Base-by-base conservation (phyloP, 2,113 vertebrate species). In the Perca flavescens region DNA sequence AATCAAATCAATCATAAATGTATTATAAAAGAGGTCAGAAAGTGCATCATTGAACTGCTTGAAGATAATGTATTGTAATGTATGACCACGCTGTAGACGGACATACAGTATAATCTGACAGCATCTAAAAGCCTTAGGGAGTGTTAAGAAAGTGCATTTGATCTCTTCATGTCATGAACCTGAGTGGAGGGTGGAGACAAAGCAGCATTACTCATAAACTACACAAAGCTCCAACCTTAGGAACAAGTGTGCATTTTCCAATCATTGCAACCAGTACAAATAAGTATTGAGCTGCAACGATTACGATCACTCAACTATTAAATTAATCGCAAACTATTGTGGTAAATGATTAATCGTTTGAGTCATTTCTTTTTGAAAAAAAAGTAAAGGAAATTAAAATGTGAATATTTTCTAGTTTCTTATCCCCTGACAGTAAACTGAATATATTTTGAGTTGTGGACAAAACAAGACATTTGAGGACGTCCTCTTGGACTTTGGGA, bases 151-250 rank as follows among this genome's bases (percentile, higher is more conserved):
- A 19, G 67, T 16, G 25, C n/a, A 28, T 25, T 58, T 67, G 31
- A 17, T 57, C 40, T 14, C 40, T 77, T 16, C 3, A 86, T 19
- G 6, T 34, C 8, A 14, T 62, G 86, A 77, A 87, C 84, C 84
- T 89, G 74, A 70, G 57, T n/a, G 36, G 60, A 77, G 78, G 61
- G 65, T 14, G 66, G 76, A 80, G 72, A 61, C 21, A 16, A 60
- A 63, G 25, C 28, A 50, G 40, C 6, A 12, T 50, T 54, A 25
- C 40, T 22, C 36, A n/a, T 43, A 9, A 54, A 52, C 66, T 36
- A 11, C 47, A 70, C 71, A 25, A 47, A 31, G 40, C 67, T 47
- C 49, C 21, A 17, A 36, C 65, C 40, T 7, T 17, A 66, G 50
- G 43, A 64, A 50, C 47, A 60, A 31, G 43, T 50, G 13, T 69